Evolutionary conservation across 2,888 invertebrate genomes (phyloP).

Genomic region (Spatulosminthurus flaviceps): DNA sequence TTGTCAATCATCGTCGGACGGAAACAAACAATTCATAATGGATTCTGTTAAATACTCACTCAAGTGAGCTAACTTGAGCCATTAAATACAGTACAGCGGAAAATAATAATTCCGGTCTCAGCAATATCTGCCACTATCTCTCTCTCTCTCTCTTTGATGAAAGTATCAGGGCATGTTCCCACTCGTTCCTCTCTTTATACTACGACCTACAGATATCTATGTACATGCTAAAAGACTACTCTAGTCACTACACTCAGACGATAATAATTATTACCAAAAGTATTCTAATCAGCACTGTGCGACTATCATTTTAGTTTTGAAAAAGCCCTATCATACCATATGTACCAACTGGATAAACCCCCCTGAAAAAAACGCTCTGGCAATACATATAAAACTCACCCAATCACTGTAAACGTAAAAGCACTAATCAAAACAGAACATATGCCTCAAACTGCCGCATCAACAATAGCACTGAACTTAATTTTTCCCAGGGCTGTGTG

Average conservation of each 20-base stretch:
- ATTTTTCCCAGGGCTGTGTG: background rate
- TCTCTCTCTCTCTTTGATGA: background rate
- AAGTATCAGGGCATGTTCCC: background rate
- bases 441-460: too few species aligned
- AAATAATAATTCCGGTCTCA: constrained; percentile 1
- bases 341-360: too few species aligned
- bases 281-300: background rate
- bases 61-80: constrained; percentile 23
- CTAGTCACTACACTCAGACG: background rate
- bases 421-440: too few species aligned
- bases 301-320: background rate
- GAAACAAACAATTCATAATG: constrained; percentile 22
- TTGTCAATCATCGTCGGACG: constrained; percentile 22
- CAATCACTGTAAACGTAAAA: too few species aligned
- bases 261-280: background rate
- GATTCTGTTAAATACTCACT: constrained; percentile 18
- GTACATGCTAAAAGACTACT: background rate
- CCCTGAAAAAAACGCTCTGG: too few species aligned
- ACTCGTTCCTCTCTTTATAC: too few species aligned
- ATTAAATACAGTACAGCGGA: constrained; percentile 11
- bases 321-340: too few species aligned
- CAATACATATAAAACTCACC: too few species aligned
- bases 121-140: background rate
- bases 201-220: too few species aligned
- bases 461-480: too few species aligned